phyloP scores from a whole-genome alignment of 1,140 invertebrate species.

The Trypoxylus dichotomus region DNA sequence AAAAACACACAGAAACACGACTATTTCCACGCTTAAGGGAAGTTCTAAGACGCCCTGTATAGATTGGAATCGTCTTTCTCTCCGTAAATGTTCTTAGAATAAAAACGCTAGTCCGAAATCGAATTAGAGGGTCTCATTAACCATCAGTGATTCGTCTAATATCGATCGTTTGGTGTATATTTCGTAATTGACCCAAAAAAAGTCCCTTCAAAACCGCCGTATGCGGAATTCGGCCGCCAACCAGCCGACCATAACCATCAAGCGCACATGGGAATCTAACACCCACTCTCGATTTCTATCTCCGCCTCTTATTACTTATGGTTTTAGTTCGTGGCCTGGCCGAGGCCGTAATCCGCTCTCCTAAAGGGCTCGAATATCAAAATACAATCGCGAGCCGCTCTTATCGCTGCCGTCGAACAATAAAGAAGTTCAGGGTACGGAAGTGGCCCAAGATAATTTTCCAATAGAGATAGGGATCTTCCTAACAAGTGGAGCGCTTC shows the following conservation, averaged over 20 bases:
- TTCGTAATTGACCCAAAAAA: background rate
- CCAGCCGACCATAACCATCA: background rate
- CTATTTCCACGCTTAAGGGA: too few relatives aligned
- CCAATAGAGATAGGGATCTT: constrained; percentile 10
- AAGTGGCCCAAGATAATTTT: constrained; percentile 16
- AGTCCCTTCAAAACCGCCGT: background rate
- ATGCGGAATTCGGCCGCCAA: background rate
- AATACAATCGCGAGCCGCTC: background rate
- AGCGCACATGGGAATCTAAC: background rate
- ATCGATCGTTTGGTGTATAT: background rate
- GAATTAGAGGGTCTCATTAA: too few relatives aligned
- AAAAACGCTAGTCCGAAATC: too few relatives aligned
- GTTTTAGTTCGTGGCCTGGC: constrained; percentile 9
- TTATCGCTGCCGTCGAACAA: constrained; percentile 6
- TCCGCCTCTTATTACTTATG: constrained; percentile 12
- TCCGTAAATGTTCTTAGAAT: too few relatives aligned
- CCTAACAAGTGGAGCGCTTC: background rate
- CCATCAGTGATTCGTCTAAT: background rate
- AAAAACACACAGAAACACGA: too few relatives aligned
- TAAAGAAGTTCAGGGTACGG: constrained; percentile 20
- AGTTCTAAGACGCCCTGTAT: too few relatives aligned
- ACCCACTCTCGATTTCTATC: constrained; percentile 11
- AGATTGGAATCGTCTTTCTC: too few relatives aligned
- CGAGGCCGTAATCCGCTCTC: constrained; percentile 3
- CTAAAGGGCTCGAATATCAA: constrained; percentile 6